phyloP scores from a whole-genome alignment of 2,888 invertebrate species.

The Ctena decussata region DNA sequence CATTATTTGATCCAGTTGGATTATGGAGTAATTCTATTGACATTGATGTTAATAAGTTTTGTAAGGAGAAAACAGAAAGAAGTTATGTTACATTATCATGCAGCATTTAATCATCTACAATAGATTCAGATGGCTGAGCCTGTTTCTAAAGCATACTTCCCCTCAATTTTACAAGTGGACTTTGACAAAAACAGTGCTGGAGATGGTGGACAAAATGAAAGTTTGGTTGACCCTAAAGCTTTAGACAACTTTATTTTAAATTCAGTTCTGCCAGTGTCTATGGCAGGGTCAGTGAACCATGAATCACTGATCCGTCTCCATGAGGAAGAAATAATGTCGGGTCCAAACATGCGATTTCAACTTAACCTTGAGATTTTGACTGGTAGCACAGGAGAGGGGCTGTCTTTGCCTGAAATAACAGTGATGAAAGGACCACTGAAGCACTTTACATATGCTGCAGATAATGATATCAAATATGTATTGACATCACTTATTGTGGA shows the following conservation, averaged over 20 bases:
- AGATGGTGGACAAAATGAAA: background rate
- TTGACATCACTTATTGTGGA: constrained; percentile 17
- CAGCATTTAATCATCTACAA: too few relatives aligned
- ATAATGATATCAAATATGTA: constrained; percentile 12
- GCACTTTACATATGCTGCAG: background rate
- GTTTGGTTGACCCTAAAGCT: background rate
- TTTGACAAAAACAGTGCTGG: too few relatives aligned
- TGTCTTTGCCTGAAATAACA: background rate
- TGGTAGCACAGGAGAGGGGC: constrained; percentile 22
- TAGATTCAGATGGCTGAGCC: background rate
- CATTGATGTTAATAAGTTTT: too few relatives aligned
- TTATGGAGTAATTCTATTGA: too few relatives aligned
- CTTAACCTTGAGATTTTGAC: background rate
- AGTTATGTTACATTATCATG: too few relatives aligned
- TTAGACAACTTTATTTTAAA: constrained; percentile 15
- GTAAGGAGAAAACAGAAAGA: too few relatives aligned
- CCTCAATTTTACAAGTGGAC: background rate
- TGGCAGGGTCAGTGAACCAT: constrained; percentile 9
- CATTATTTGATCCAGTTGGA: too few relatives aligned
- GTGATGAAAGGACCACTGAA: background rate
- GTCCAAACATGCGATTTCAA: background rate
- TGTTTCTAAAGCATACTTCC: background rate
- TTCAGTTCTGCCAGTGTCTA: constrained; percentile 1
- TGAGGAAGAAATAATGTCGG: background rate
- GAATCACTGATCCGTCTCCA: background rate